Evolutionary conservation across 1,140 invertebrate species (phyloP).

Genomic region (Diuraphis noxia): DNA sequence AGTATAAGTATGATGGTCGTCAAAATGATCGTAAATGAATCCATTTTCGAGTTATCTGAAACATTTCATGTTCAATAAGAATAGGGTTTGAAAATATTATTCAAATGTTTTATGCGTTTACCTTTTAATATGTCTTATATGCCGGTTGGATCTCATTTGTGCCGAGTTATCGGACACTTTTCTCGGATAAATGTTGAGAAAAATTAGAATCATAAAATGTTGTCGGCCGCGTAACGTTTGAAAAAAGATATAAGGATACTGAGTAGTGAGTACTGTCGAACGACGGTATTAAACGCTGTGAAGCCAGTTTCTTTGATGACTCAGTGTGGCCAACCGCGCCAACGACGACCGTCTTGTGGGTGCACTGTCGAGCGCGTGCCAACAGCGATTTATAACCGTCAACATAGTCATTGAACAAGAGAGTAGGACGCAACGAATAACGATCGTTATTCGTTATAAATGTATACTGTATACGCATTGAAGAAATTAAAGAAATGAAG

Average conservation of each 20-base stretch:
- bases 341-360: not conserved
- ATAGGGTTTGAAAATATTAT: not conserved
- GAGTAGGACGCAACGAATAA: no score
- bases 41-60: conserved; percentile 28
- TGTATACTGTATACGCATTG: no score
- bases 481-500: no score
- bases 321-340: not conserved
- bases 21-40: not conserved
- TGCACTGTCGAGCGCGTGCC: not conserved
- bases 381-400: not conserved
- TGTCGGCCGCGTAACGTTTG: not conserved
- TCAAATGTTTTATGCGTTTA: not conserved
- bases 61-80: conserved; percentile 5
- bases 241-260: not conserved
- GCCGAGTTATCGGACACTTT: not conserved
- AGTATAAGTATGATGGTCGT: not conserved
- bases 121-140: not conserved
- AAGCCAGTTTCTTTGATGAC: not conserved
- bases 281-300: not conserved
- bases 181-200: not conserved
- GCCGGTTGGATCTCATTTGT: not conserved
- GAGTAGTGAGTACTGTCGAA: not conserved
- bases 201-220: not conserved
- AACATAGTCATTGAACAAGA: no score
- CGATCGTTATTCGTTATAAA: no score